Percentiles rank a stretch among this genome's conserved stretches.
Evolutionary conservation across 2,797 vertebrate species (phyloP).

Genomic region (Pangasius djambal): DNA sequence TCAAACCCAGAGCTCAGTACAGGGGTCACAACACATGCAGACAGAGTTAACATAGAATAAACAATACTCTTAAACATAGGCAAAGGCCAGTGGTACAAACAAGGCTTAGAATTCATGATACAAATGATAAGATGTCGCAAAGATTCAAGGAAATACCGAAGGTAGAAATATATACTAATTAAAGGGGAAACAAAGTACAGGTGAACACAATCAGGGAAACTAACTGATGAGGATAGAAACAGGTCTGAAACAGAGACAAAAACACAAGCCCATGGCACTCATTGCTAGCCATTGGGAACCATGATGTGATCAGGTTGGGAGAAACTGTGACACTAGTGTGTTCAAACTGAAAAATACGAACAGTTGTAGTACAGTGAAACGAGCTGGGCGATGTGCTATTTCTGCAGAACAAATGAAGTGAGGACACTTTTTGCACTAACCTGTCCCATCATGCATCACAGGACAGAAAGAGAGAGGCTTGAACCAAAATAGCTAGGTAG

Average conservation of each 20-base stretch:
- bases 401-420: background rate
- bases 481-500: background rate
- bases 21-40: background rate
- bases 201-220: background rate
- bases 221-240: background rate
- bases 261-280: background rate
- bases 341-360: background rate
- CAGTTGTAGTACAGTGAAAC: background rate
- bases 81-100: background rate
- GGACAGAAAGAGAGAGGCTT: background rate
- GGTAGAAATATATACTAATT: background rate
- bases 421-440: background rate
- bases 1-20: background rate
- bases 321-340: background rate
- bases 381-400: background rate
- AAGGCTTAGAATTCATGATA: background rate
- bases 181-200: background rate
- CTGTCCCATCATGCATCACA: background rate
- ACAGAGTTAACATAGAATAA: background rate
- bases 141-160: background rate
- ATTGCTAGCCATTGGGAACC: background rate
- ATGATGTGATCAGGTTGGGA: background rate
- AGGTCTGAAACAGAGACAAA: background rate
- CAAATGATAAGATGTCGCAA: background rate
- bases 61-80: background rate